These are phyloP conservation scores for Apomyelois bistriatella DNA, from an alignment of 2,888 invertebrate genomes.

Conservation along the genomic window DNA sequence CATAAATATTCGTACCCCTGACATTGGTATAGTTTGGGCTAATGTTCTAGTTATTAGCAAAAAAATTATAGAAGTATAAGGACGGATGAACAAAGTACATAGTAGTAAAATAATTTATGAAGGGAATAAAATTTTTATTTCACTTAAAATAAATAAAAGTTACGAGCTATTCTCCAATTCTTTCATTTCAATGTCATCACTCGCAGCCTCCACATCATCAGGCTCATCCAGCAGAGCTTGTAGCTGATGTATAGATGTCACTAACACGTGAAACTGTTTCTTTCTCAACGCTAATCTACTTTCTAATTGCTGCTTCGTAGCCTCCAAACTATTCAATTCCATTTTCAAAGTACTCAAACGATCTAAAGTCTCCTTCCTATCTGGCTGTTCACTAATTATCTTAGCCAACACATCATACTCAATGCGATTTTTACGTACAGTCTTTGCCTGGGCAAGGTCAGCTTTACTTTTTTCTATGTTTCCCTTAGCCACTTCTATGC, in stretches of 20 bases:
- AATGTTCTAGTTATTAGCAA: too few species aligned
- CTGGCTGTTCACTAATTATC: conserved; percentile 94
- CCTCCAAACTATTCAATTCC: conserved; percentile 85
- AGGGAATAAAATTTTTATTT: not conserved
- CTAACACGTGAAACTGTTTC: conserved; percentile 94
- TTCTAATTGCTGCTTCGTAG: conserved; percentile 86
- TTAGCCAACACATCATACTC: conserved; percentile 96
- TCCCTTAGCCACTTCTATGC: conserved; percentile 88
- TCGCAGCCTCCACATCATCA: conserved; percentile 70
- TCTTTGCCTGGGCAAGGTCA: conserved; percentile 90
- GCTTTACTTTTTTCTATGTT: conserved; percentile 91
- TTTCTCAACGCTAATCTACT: conserved; percentile 89
- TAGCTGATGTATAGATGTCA: conserved; percentile 92
- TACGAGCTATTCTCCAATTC: conserved; percentile 41
- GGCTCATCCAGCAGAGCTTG: conserved; percentile 89
- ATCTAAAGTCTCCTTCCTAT: conserved; percentile 88
- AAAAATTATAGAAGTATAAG: too few species aligned
- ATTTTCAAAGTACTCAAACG: conserved; percentile 84
- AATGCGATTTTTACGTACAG: conserved; percentile 92
- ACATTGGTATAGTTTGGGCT: too few species aligned
- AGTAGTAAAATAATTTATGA: too few species aligned
- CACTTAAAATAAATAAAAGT: not conserved
- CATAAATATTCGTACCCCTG: too few species aligned
- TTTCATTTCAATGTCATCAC: conserved; percentile 68
- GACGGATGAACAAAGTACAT: too few species aligned